Evolutionary conservation across 2,888 invertebrate genomes (phyloP).

Genomic region (Pandemis heparana): DNA sequence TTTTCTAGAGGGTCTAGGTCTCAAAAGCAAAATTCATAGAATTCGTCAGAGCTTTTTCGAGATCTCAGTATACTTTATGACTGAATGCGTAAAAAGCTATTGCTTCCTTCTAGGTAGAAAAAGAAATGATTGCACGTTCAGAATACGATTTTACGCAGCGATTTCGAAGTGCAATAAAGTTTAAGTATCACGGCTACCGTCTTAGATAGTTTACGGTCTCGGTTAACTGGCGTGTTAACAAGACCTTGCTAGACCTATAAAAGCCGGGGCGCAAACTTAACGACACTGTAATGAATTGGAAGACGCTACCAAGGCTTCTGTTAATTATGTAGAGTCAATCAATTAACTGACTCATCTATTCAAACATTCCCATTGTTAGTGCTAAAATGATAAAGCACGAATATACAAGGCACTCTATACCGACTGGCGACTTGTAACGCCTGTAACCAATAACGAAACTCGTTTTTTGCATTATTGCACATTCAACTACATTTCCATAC

Average conservation of each 20-base stretch:
- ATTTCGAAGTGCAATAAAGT: conserved; percentile 53
- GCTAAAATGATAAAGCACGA: too few species aligned
- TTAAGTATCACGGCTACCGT: conserved; percentile 51
- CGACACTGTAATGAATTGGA: conserved; percentile 53
- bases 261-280: conserved; percentile 54
- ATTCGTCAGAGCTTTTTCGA: too few species aligned
- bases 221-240: conserved; percentile 53
- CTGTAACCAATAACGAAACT: too few species aligned
- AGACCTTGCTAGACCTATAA: conserved; percentile 53
- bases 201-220: conserved; percentile 56
- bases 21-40: too few species aligned
- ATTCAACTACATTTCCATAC: too few species aligned
- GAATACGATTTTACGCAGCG: conserved; percentile 32
- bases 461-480: too few species aligned
- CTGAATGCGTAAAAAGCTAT: conserved; percentile 7
- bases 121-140: conserved; percentile 29
- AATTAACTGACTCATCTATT: background rate
- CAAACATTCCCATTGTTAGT: background rate
- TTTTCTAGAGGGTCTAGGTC: too few species aligned
- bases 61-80: background rate
- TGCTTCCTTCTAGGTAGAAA: conserved; percentile 4
- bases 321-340: conserved; percentile 23
- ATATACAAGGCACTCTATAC: too few species aligned
- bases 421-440: too few species aligned
- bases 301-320: background rate